These are phyloP conservation scores for Hymenochirus boettgeri DNA, from an alignment of 2,113 vertebrate genomes.

Conservation along the genomic window DNA sequence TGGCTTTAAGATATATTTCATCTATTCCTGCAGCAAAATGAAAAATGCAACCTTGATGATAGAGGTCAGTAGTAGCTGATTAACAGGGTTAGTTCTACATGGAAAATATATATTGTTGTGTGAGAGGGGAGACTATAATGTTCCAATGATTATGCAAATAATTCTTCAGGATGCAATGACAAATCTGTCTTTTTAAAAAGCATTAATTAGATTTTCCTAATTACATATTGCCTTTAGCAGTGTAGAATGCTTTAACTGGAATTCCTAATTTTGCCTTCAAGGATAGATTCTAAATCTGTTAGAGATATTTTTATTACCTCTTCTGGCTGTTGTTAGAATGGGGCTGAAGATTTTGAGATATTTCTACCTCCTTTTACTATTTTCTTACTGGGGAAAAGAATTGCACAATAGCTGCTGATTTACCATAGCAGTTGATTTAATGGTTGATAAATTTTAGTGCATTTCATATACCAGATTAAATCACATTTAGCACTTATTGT, in stretches of 20 bases:
- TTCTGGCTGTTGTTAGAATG: conserved; percentile 2
- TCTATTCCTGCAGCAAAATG: not conserved
- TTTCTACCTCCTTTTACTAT: conserved; percentile 12
- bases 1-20: not conserved
- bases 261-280: conserved; percentile 24
- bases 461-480: conserved; percentile 37
- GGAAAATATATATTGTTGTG: not conserved
- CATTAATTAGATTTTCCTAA: conserved; percentile 41
- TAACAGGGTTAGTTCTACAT: not conserved
- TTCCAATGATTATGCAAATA: conserved; percentile 31
- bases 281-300: conserved; percentile 26
- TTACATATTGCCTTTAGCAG: conserved; percentile 36
- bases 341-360: conserved; percentile 25
- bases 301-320: conserved; percentile 19
- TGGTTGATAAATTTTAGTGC: conserved; percentile 28
- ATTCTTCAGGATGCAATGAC: conserved; percentile 29
- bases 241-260: conserved; percentile 20
- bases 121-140: not conserved
- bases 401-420: not conserved
- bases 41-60: not conserved
- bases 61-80: conserved; percentile 7
- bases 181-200: conserved; percentile 30
- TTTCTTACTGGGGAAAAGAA: not conserved
- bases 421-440: conserved; percentile 16
- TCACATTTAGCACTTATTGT: conserved; percentile 2